These are phyloP conservation scores for Mixornis gularis DNA, from an alignment of 2,113 vertebrate genomes.

Conservation along the genomic window DNA sequence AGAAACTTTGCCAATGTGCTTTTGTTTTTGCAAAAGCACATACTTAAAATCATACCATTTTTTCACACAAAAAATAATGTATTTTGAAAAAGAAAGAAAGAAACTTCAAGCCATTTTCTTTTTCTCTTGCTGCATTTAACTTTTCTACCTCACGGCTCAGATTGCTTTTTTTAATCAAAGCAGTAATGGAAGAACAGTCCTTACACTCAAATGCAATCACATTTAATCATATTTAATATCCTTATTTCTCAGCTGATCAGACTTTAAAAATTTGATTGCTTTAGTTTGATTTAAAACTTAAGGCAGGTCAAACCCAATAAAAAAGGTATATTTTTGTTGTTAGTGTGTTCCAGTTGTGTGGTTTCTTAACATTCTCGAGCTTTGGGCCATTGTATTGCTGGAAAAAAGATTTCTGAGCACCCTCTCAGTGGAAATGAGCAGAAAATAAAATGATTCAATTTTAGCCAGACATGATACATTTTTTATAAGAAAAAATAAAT, in stretches of 20 bases:
- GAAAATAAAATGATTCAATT: background rate
- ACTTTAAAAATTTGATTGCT: conserved; percentile 73
- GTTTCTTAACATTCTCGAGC: background rate
- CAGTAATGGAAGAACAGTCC: conserved; percentile 79
- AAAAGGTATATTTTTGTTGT: conserved; percentile 54
- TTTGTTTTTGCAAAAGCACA: background rate
- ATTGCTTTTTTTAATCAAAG: conserved; percentile 82
- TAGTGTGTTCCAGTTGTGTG: background rate
- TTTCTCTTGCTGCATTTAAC: conserved; percentile 66
- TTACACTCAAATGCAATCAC: conserved; percentile 76
- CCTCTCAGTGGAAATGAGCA: background rate
- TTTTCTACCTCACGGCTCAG: conserved; percentile 77
- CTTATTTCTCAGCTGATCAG: conserved; percentile 84
- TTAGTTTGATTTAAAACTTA: conserved; percentile 71
- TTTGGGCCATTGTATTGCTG: background rate
- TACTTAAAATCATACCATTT: conserved; percentile 33
- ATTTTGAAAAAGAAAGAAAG: conserved; percentile 16
- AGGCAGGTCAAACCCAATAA: conserved; percentile 57
- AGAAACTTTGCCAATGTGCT: conserved; percentile 22
- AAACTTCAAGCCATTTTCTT: conserved; percentile 44
- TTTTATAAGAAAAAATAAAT: background rate
- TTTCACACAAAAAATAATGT: conserved; percentile 26
- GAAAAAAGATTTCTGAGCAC: background rate
- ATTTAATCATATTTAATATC: conserved; percentile 84
- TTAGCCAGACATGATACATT: background rate